Percentiles rank a stretch among this genome's conserved stretches.
Conservation (phyloP, 2,797 vertebrate genomes). For the Chrosomus eos region DNA sequence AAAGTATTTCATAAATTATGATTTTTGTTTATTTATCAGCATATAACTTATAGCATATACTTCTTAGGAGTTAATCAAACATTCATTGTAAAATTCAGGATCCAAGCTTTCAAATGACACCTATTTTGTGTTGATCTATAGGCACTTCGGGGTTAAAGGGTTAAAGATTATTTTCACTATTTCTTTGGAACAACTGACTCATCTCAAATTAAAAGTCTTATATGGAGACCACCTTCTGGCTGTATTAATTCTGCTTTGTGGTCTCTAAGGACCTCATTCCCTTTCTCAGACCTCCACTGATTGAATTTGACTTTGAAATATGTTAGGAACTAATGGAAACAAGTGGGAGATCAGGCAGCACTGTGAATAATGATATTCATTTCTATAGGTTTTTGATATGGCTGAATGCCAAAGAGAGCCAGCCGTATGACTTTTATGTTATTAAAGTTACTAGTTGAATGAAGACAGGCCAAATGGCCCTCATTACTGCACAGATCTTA, state of each 20-base stretch:
- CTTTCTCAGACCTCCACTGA: slow-evolving; percentile 29
- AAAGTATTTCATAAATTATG: no score
- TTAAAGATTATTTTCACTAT: not conserved
- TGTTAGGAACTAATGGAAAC: slow-evolving; percentile 51
- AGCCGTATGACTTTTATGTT: slow-evolving; percentile 14
- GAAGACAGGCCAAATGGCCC: slow-evolving; percentile 13
- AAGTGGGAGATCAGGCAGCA: slow-evolving; percentile 24
- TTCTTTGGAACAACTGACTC: not conserved
- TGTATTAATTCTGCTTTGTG: not conserved
- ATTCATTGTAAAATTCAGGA: no score
- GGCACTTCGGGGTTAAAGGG: no score
- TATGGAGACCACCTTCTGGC: not conserved
- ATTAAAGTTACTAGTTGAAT: slow-evolving; percentile 31
- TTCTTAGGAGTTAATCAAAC: no score
- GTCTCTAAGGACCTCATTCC: slow-evolving; percentile 17
- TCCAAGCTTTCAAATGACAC: no score
- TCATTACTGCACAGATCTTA: slow-evolving; percentile 31
- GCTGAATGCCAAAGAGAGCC: slow-evolving; percentile 11
- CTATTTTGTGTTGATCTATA: no score
- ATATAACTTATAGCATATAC: no score
- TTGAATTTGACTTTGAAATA: slow-evolving; percentile 54
- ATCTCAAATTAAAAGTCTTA: not conserved
- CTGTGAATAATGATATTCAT: slow-evolving; percentile 47
- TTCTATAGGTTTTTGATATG: slow-evolving; percentile 32
- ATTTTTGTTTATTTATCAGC: no score